These are phyloP conservation scores for Poeciliopsis paucimaculata DNA, from an alignment of 2,797 vertebrate genomes.

Conservation along the genomic window DNA sequence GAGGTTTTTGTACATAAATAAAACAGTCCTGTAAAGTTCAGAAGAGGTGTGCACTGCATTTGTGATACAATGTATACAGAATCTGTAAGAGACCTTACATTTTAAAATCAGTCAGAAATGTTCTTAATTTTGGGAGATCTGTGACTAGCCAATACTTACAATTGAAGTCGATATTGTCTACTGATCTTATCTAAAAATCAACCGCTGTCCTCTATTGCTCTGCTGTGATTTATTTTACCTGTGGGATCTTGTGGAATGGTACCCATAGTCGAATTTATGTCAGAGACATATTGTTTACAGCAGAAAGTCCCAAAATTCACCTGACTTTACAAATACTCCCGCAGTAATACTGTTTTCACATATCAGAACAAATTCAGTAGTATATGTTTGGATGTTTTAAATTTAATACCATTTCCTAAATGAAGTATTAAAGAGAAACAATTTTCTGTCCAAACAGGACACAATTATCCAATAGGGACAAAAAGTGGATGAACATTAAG, in stretches of 20 bases:
- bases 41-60: no score
- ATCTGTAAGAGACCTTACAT: no score
- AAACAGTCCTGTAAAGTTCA: neutral
- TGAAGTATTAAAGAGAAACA: neutral
- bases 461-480: neutral
- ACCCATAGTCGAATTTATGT: neutral
- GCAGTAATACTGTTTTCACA: neutral
- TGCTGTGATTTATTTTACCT: neutral
- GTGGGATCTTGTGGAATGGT: neutral
- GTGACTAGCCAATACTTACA: no score
- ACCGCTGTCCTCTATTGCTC: no score
- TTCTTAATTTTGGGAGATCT: no score
- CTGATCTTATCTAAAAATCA: no score
- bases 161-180: no score
- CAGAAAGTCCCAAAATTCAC: neutral
- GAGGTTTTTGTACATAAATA: neutral
- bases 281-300: neutral
- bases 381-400: neutral
- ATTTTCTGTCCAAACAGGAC: neutral
- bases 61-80: no score
- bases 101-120: no score
- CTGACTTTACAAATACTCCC: neutral
- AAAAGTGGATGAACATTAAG: conserved; percentile 38
- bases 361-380: neutral
- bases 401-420: neutral